phyloP scores from a whole-genome alignment of 2,888 invertebrate species.

The Frankliniella intonsa region DNA sequence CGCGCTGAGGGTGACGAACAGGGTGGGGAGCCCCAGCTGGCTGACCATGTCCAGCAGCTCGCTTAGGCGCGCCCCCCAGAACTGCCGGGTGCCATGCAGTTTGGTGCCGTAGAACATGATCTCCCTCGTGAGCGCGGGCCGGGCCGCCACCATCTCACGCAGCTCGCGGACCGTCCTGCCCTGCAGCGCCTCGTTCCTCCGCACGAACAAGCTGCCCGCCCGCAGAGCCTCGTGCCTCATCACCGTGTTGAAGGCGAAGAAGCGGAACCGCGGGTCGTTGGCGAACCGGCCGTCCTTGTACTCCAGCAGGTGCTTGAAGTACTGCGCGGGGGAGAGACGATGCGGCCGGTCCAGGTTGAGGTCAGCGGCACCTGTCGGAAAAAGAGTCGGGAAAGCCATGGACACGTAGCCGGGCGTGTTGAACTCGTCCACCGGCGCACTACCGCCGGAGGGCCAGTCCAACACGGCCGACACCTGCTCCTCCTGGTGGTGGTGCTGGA shows the following conservation, averaged over 20 bases:
- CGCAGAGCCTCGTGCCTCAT: too few relatives aligned
- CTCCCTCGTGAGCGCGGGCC: constrained; percentile 29
- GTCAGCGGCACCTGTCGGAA: constrained; percentile 34
- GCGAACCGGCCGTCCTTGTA: constrained; percentile 28
- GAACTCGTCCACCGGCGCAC: constrained; percentile 30
- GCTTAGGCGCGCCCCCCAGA: too few relatives aligned
- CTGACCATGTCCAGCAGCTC: too few relatives aligned
- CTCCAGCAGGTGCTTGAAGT: constrained; percentile 29
- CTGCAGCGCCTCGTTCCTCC: background rate
- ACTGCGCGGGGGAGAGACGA: background rate
- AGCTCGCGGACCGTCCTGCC: too few relatives aligned
- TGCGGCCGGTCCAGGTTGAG: background rate
- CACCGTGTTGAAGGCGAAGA: constrained; percentile 27
- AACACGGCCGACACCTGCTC: background rate
- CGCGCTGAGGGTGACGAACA: too few relatives aligned
- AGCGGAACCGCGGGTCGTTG: constrained; percentile 28
- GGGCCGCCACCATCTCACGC: constrained; percentile 10
- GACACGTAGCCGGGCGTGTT: constrained; percentile 32
- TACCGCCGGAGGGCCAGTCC: background rate
- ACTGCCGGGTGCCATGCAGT: constrained; percentile 33
- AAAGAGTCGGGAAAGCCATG: constrained; percentile 34
- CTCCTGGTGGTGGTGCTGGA: constrained; percentile 3
- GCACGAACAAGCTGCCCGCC: too few relatives aligned
- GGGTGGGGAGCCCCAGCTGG: too few relatives aligned
- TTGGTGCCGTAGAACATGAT: constrained; percentile 34